These are phyloP conservation scores for Meles meles DNA, from an alignment of 2,113 vertebrate species.

Conservation along the genomic window DNA sequence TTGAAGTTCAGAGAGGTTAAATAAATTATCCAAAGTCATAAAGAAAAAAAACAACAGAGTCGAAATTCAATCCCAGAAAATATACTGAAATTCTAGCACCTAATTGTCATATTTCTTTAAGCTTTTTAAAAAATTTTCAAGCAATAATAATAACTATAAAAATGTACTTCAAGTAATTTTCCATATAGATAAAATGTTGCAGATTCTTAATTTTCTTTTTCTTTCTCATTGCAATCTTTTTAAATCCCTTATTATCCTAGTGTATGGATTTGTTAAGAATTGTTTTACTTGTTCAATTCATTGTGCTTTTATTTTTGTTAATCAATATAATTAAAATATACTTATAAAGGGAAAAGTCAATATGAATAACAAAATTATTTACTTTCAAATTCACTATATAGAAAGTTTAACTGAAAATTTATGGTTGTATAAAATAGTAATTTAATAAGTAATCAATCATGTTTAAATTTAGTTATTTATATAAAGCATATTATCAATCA, in stretches of 20 bases:
- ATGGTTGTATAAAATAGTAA: not conserved
- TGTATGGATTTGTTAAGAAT: not conserved
- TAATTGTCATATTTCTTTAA: not conserved
- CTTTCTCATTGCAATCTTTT: not conserved
- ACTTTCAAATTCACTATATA: not conserved
- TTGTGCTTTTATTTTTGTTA: not conserved
- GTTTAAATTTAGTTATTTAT: not conserved
- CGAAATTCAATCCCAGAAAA: not conserved
- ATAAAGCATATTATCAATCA: not conserved
- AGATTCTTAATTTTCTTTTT: not conserved
- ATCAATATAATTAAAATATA: conserved; percentile 25
- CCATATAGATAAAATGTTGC: not conserved
- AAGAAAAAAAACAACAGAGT: not conserved
- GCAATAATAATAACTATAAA: not conserved
- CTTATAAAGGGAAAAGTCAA: not conserved
- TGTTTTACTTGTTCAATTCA: conserved; percentile 2
- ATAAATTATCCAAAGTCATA: not conserved
- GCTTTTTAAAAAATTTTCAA: not conserved
- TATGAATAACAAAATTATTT: not conserved
- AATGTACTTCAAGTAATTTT: not conserved
- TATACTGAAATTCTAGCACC: not conserved
- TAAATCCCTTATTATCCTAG: not conserved
- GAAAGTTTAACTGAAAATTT: not conserved
- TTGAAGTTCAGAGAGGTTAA: not conserved
- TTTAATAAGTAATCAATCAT: not conserved